Evolutionary conservation across 2,113 vertebrate genomes (phyloP).

Genomic region (Mustelus asterias): DNA sequence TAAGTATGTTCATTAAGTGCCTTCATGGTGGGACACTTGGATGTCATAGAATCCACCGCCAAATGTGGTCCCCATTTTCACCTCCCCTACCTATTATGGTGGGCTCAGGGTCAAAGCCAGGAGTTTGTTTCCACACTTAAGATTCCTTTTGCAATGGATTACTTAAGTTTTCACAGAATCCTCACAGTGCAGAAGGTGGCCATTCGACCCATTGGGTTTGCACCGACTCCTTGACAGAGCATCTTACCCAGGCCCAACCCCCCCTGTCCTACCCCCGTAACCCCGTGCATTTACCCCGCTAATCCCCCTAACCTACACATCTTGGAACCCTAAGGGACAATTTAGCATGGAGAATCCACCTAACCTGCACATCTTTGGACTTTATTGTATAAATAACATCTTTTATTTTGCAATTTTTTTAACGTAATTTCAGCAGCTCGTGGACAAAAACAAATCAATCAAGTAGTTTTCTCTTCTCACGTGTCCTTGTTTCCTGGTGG

Average conservation of each 20-base stretch:
- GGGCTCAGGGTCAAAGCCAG: background rate
- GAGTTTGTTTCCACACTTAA: background rate
- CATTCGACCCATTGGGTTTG: too few relatives aligned
- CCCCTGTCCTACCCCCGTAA: too few relatives aligned
- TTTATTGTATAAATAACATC: too few relatives aligned
- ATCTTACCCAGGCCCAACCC: too few relatives aligned
- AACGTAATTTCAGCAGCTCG: background rate
- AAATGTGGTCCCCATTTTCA: background rate
- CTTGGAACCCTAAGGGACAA: too few relatives aligned
- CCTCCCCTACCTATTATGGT: background rate
- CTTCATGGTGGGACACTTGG: background rate
- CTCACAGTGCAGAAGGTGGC: too few relatives aligned
- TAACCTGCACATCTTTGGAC: too few relatives aligned
- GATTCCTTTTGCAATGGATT: background rate
- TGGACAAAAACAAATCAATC: background rate
- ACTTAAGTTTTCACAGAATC: background rate
- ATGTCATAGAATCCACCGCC: background rate
- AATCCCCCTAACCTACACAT: too few relatives aligned
- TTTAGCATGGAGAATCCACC: too few relatives aligned
- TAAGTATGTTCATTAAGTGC: background rate
- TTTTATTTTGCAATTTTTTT: background rate
- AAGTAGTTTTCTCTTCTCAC: background rate
- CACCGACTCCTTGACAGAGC: too few relatives aligned
- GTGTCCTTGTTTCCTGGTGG: background rate
- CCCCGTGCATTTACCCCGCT: too few relatives aligned